Percentiles rank a stretch among this genome's conserved stretches.
Evolutionary conservation across 2,888 invertebrate genomes (phyloP).

Genomic region (Brassicogethes aeneus): DNA sequence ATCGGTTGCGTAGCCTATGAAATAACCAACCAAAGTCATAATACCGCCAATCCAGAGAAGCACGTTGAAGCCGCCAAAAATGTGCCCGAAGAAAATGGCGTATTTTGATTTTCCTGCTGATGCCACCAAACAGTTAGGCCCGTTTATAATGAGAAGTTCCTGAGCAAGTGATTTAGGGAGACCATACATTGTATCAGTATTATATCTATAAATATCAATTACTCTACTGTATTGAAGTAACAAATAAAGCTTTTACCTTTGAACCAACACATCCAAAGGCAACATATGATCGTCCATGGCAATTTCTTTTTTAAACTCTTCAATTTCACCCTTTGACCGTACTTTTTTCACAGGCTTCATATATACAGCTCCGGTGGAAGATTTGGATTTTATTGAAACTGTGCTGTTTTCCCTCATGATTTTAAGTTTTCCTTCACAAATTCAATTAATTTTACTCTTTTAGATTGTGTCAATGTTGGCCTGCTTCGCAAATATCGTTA

Average conservation of each 20-base stretch:
- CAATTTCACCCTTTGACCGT: conserved; percentile 18
- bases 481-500: too few relatives aligned
- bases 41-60: conserved; percentile 60
- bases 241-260: conserved; percentile 20
- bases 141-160: conserved; percentile 45
- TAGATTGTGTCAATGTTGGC: too few relatives aligned
- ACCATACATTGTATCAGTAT: conserved; percentile 45
- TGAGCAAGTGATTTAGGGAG: conserved; percentile 46
- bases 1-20: conserved; percentile 29
- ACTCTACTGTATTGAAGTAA: neutral
- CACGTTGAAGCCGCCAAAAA: conserved; percentile 64
- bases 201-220: conserved; percentile 29
- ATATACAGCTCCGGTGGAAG: conserved; percentile 16
- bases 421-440: too few relatives aligned
- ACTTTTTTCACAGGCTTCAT: conserved; percentile 15
- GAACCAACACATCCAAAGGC: conserved; percentile 23
- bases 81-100: conserved; percentile 53
- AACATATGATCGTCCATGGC: conserved; percentile 27
- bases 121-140: conserved; percentile 54
- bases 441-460: too few relatives aligned
- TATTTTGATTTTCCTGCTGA: conserved; percentile 52
- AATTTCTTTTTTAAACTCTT: conserved; percentile 26
- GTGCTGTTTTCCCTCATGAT: too few relatives aligned
- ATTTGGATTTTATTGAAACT: conserved; percentile 7
- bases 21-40: conserved; percentile 52